A percentile compares a stretch with the other conserved stretches of the same genome.
Evolutionary conservation across 2,888 invertebrate genomes (phyloP).

Genomic region (Pachydiplax longipennis): DNA sequence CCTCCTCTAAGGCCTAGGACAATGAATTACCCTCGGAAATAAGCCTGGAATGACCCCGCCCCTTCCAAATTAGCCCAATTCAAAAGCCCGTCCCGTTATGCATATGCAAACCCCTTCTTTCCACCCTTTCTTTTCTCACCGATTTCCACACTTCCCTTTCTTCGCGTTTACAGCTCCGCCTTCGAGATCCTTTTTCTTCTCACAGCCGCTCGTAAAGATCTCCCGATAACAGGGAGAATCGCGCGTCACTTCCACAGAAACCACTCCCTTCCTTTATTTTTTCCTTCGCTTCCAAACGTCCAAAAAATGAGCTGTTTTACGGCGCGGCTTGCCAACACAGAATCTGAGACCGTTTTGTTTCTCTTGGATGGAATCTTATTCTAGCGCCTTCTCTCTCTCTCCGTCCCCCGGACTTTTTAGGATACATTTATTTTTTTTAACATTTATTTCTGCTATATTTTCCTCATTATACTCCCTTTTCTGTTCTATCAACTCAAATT

Average conservation of each 20-base stretch:
- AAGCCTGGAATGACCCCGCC: not conserved
- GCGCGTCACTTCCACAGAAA: not conserved
- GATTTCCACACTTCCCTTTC: no score
- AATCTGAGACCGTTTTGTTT: not conserved
- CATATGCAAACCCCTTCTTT: not conserved
- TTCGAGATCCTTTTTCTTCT: not conserved
- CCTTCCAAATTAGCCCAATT: not conserved
- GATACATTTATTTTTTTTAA: not conserved
- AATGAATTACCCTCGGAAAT: not conserved
- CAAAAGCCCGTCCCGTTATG: not conserved
- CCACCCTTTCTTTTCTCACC: conserved; percentile 5
- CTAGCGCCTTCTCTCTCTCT: not conserved
- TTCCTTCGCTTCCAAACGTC: not conserved
- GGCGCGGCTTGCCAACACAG: not conserved
- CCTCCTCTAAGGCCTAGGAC: not conserved
- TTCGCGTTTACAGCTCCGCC: not conserved
- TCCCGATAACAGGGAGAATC: conserved; percentile 16
- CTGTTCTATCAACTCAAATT: no score
- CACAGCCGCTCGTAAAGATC: conserved; percentile 16
- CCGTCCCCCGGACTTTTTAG: not conserved
- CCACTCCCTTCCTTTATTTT: not conserved
- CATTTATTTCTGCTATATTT: not conserved
- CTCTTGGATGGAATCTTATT: not conserved
- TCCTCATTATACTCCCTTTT: not conserved
- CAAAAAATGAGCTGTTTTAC: not conserved